A percentile compares a stretch with the other conserved stretches of the same genome.
phyloP scores from a whole-genome alignment of 2,113 vertebrate species.

The Misgurnus anguillicaudatus region DNA sequence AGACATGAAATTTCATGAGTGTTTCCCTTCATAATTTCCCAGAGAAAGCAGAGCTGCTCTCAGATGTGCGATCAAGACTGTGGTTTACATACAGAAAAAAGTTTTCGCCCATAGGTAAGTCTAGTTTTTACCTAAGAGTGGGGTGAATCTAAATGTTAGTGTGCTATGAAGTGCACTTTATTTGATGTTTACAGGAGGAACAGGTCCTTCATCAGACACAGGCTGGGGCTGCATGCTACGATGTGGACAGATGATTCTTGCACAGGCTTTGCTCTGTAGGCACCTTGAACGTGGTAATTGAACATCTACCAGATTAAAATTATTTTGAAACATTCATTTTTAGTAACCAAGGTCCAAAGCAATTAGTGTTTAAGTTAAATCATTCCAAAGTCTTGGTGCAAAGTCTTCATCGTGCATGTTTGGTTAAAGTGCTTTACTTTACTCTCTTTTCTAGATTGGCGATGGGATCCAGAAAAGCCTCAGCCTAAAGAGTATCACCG shows the following conservation, averaged over 20 bases:
- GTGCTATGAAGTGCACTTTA: background rate
- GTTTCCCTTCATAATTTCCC: conserved; percentile 50
- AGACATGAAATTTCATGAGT: background rate
- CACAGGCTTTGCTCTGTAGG: conserved; percentile 82
- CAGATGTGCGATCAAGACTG: conserved; percentile 82
- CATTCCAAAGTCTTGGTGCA: no score
- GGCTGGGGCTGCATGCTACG: conserved; percentile 92
- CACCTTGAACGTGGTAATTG: conserved; percentile 81
- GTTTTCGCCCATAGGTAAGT: conserved; percentile 85
- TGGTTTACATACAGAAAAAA: conserved; percentile 91
- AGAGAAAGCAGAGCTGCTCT: conserved; percentile 84
- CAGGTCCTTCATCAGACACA: conserved; percentile 85
- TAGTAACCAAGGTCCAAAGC: no score
- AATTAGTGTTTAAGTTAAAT: no score
- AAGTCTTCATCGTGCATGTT: no score
- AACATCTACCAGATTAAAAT: background rate
- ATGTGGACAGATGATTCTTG: conserved; percentile 91
- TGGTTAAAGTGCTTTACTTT: background rate
- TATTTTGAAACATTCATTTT: no score
- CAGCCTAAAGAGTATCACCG: conserved; percentile 78
- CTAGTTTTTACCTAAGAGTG: background rate
- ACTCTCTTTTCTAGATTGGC: conserved; percentile 73
- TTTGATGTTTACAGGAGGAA: conserved; percentile 74
- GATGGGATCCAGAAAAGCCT: conserved; percentile 77
- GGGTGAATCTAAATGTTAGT: no score